A percentile compares a stretch with the other conserved stretches of the same genome.
phyloP scores from a whole-genome alignment of 2,888 invertebrate genomes.

The Leptopterna dolabrata region DNA sequence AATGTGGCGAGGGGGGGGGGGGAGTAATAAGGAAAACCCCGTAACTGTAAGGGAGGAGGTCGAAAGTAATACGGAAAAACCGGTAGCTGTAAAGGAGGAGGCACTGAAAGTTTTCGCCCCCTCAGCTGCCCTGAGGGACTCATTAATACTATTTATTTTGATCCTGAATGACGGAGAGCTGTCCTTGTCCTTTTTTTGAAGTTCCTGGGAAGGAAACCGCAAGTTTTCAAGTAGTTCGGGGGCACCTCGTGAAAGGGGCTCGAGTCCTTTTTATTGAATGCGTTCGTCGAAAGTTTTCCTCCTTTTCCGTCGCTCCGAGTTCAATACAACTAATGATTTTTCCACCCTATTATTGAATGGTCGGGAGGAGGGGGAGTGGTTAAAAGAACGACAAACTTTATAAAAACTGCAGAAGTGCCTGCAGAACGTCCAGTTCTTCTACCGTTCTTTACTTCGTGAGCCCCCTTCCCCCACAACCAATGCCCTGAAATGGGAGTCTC shows the following conservation, averaged over 20 bases:
- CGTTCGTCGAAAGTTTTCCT: conserved; percentile 25
- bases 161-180: conserved; percentile 29
- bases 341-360: conserved; percentile 42
- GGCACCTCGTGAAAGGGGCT: no score
- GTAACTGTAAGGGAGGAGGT: neutral
- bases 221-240: conserved; percentile 45
- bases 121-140: conserved; percentile 20
- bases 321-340: conserved; percentile 47
- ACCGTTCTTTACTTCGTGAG: neutral
- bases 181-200: conserved; percentile 31
- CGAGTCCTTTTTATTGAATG: conserved; percentile 31
- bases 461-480: no score
- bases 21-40: neutral
- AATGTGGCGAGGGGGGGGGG: neutral
- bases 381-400: conserved; percentile 33
- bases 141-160: conserved; percentile 39
- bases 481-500: neutral
- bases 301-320: neutral
- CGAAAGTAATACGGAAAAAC: neutral
- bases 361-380: neutral
- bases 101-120: neutral
- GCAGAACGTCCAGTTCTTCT: conserved; percentile 1
- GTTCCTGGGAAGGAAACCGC: conserved; percentile 27
- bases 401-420: conserved; percentile 43
- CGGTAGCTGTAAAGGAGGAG: neutral